These are phyloP conservation scores for Liolophura sinensis DNA, from an alignment of 1,140 invertebrate species.

Conservation along the genomic window DNA sequence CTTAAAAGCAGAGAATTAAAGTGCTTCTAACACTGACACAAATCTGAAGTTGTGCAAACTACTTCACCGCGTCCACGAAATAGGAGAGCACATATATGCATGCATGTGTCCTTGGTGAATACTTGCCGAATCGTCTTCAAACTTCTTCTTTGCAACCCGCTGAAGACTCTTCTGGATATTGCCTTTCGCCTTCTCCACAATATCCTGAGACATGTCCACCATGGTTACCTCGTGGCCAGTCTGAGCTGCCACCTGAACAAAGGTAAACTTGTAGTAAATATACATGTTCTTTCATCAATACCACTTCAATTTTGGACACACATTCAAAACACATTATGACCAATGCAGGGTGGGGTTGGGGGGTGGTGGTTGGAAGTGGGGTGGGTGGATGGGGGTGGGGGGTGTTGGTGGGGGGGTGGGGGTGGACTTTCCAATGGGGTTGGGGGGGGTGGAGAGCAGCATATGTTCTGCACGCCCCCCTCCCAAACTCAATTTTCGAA, in stretches of 20 bases:
- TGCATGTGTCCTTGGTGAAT: conserved; percentile 35
- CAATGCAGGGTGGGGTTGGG: too few relatives aligned
- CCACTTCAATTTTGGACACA: neutral
- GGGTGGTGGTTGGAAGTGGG: too few relatives aligned
- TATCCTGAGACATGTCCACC: conserved; percentile 72
- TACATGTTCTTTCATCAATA: neutral
- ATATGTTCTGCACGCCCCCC: too few relatives aligned
- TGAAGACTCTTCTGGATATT: conserved; percentile 72
- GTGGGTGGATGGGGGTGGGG: too few relatives aligned
- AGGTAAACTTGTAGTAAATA: neutral
- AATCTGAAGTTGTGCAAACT: neutral
- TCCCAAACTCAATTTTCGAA: too few relatives aligned
- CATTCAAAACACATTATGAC: too few relatives aligned
- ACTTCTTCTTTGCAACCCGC: conserved; percentile 79
- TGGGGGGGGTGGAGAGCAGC: too few relatives aligned
- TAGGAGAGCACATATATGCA: neutral
- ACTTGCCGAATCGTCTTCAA: conserved; percentile 63
- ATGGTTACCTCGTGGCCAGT: conserved; percentile 76
- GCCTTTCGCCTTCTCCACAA: conserved; percentile 71
- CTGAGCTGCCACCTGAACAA: conserved; percentile 73
- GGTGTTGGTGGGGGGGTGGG: neutral
- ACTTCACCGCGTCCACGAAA: neutral
- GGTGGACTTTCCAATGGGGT: neutral
- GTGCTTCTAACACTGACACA: neutral
- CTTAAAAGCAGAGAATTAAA: neutral